Percentiles rank a stretch among this genome's conserved stretches.
These are phyloP conservation scores for Nematopogon swammerdamellus DNA, from an alignment of 2,888 invertebrate genomes.

Conservation along the genomic window DNA sequence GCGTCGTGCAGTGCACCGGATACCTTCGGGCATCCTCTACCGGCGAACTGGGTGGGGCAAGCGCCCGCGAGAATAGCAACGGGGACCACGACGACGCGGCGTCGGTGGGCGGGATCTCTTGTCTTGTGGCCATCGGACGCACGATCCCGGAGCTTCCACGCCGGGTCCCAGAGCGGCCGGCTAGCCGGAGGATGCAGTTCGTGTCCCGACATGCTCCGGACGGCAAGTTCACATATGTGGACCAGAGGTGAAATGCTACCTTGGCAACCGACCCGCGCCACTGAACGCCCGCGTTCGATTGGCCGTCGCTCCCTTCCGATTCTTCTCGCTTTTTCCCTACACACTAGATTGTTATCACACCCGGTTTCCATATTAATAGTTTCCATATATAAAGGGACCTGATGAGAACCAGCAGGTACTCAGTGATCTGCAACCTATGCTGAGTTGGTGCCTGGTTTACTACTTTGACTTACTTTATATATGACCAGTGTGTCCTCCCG, in stretches of 20 bases:
- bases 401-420: too few species aligned
- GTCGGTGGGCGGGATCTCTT: slow-evolving; percentile 62
- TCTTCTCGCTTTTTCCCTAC: background rate
- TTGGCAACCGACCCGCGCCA: too few species aligned
- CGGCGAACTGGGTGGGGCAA: slow-evolving; percentile 71
- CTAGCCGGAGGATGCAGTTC: slow-evolving; percentile 67
- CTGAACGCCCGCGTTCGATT: too few species aligned
- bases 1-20: slow-evolving; percentile 89
- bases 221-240: slow-evolving; percentile 90
- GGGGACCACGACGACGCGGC: slow-evolving; percentile 59
- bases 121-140: slow-evolving; percentile 85
- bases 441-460: too few species aligned
- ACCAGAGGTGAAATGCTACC: slow-evolving; percentile 86
- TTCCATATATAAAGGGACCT: too few species aligned
- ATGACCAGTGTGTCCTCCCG: too few species aligned
- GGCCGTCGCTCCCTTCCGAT: too few species aligned
- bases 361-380: background rate
- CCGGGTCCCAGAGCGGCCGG: slow-evolving; percentile 32
- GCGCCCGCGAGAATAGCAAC: slow-evolving; percentile 62
- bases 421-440: too few species aligned
- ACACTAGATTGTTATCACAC: background rate
- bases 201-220: slow-evolving; percentile 84
- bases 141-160: slow-evolving; percentile 60
- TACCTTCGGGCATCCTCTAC: slow-evolving; percentile 91
- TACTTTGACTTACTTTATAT: too few species aligned